A percentile compares a stretch with the other conserved stretches of the same genome.
Conservation (phyloP, 1,140 invertebrate genomes). For the Drosophila watanabei region DNA sequence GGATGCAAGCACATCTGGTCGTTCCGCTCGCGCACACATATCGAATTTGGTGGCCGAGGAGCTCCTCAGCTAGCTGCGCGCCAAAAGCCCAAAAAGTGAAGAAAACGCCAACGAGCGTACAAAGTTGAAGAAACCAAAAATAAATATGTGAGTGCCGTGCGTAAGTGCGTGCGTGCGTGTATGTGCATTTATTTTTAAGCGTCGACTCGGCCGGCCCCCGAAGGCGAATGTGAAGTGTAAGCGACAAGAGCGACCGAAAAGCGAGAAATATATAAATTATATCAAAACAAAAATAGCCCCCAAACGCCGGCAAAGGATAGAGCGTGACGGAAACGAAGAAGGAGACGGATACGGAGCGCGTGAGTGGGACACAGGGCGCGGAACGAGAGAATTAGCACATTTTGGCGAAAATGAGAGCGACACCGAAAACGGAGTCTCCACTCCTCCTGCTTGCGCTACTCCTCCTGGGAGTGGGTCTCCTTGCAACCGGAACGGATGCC, state of each 20-base stretch:
- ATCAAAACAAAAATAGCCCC: constrained; percentile 61
- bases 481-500: constrained; percentile 21
- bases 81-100: constrained; percentile 59
- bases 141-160: constrained; percentile 63
- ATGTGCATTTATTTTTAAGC: constrained; percentile 74
- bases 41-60: constrained; percentile 17
- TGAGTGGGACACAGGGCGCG: constrained; percentile 13
- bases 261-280: constrained; percentile 48
- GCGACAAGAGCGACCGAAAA: constrained; percentile 41
- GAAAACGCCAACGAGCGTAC: constrained; percentile 22
- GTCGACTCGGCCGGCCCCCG: constrained; percentile 40
- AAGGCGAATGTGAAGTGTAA: constrained; percentile 74
- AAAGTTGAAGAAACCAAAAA: constrained; percentile 67
- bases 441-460: constrained; percentile 42
- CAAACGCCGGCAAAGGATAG: constrained; percentile 29
- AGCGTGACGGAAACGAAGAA: constrained; percentile 10
- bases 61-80: constrained; percentile 27
- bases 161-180: constrained; percentile 39
- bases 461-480: constrained; percentile 15
- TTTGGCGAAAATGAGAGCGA: constrained; percentile 72
- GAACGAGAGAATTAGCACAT: constrained; percentile 40
- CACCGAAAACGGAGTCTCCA: constrained; percentile 58
- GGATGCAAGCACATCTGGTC: not conserved
- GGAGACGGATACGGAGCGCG: constrained; percentile 1
- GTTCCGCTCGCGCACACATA: constrained; percentile 22